These are phyloP conservation scores for Fulica atra DNA, from an alignment of 2,113 vertebrate species.

Conservation along the genomic window DNA sequence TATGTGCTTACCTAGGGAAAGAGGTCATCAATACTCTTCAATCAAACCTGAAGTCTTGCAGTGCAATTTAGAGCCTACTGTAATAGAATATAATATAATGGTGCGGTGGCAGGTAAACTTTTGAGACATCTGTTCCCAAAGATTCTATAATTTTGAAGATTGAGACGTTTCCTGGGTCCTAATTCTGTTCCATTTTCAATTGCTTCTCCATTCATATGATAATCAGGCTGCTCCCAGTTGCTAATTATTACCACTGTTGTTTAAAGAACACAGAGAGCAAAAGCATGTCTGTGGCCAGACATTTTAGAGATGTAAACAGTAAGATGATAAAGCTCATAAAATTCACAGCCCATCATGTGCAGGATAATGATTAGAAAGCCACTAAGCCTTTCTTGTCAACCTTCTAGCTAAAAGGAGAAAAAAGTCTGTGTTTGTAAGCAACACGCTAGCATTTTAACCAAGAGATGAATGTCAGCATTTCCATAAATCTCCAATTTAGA, in stretches of 20 bases:
- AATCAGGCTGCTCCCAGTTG: neutral
- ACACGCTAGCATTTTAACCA: neutral
- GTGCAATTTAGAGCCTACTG: neutral
- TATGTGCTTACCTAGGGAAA: neutral
- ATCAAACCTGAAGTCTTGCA: neutral
- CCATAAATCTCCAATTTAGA: conserved; percentile 56
- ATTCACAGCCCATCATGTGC: neutral
- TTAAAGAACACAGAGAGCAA: neutral
- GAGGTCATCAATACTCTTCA: neutral
- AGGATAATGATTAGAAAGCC: conserved; percentile 37
- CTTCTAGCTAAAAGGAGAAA: conserved; percentile 5
- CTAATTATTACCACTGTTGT: conserved; percentile 43
- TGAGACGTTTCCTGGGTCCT: conserved; percentile 28
- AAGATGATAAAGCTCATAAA: conserved; percentile 1
- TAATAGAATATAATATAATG: neutral
- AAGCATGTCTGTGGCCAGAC: conserved; percentile 10
- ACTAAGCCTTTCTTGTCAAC: conserved; percentile 24
- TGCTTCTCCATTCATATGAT: conserved; percentile 6
- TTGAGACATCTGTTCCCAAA: conserved; percentile 43
- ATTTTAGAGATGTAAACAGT: neutral
- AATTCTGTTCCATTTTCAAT: conserved; percentile 32
- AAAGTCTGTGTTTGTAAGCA: conserved; percentile 41
- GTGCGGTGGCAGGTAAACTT: conserved; percentile 5
- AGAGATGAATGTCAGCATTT: conserved; percentile 58
- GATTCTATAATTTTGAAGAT: conserved; percentile 10